Conservation (phyloP, 2,888 invertebrate species). For the Callyntrura sp. region DNA sequence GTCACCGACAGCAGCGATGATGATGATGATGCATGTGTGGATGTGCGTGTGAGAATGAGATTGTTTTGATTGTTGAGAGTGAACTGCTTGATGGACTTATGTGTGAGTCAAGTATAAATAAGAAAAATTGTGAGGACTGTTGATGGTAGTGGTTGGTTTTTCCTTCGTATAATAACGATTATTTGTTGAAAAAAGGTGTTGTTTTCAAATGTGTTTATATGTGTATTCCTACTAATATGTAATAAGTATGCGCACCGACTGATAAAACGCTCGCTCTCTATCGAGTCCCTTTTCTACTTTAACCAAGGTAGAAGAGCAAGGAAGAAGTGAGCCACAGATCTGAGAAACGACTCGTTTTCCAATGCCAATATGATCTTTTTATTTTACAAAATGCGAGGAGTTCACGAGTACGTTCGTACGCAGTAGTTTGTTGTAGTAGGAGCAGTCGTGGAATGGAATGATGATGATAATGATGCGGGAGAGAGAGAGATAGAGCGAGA, state of each 20-base stretch:
- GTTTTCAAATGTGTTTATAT: constrained; percentile 23
- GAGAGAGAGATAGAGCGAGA: constrained; percentile 46
- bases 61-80: constrained; percentile 77
- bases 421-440: constrained; percentile 30
- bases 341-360: constrained; percentile 76
- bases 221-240: constrained; percentile 41
- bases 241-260: constrained; percentile 36
- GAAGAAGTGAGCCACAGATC: constrained; percentile 69
- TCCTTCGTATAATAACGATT: constrained; percentile 19
- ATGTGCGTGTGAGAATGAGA: constrained; percentile 74
- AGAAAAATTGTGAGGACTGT: constrained; percentile 64
- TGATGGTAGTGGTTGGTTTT: constrained; percentile 9
- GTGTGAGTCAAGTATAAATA: constrained; percentile 67
- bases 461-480: constrained; percentile 71
- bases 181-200: constrained; percentile 53
- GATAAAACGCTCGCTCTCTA: constrained; percentile 24
- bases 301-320: constrained; percentile 66
- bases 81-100: constrained; percentile 64
- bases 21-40: constrained; percentile 53
- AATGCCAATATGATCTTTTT: constrained; percentile 72
- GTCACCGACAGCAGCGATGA: background rate
- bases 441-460: constrained; percentile 72
- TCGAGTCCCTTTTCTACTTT: constrained; percentile 34
- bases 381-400: constrained; percentile 45
- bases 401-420: constrained; percentile 23